A percentile compares a stretch with the other conserved stretches of the same genome.
Evolutionary conservation across 2,797 vertebrate genomes (phyloP).

Genomic region (Apogon hyalosoma): DNA sequence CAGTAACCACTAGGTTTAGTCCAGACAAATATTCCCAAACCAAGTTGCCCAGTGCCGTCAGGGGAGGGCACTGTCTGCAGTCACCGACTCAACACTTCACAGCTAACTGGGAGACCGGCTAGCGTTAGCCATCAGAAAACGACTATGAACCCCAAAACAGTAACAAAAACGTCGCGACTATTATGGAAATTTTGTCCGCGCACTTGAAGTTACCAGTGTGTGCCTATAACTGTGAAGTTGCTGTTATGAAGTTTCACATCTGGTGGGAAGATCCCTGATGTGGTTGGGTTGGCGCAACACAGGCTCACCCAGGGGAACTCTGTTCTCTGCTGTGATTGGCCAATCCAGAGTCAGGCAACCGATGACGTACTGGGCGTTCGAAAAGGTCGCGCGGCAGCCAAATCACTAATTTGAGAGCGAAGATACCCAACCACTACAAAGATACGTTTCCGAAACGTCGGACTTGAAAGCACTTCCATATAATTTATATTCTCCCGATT

Average conservation of each 20-base stretch:
- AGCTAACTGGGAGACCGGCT: constrained; percentile 26
- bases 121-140: neutral
- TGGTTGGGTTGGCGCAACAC: no score
- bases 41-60: fast-evolving
- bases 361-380: no score
- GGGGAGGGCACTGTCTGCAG: neutral
- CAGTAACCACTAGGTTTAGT: neutral
- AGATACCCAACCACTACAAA: no score
- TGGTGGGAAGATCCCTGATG: neutral
- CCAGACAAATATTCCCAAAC: fast-evolving
- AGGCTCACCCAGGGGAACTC: no score
- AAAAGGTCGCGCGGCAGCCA: no score
- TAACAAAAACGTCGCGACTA: fast-evolving
- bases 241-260: fast-evolving
- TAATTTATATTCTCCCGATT: no score
- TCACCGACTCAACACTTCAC: neutral
- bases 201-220: neutral
- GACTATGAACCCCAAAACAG: fast-evolving
- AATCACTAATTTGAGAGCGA: no score
- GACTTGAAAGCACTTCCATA: no score
- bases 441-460: no score
- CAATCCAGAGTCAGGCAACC: no score
- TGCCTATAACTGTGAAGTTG: neutral
- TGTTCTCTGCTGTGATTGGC: no score
- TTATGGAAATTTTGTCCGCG: fast-evolving